A percentile compares a stretch with the other conserved stretches of the same genome.
Conservation (phyloP, 53 echinoderm and acorn worm genomes). For the Henricia sp. region DNA sequence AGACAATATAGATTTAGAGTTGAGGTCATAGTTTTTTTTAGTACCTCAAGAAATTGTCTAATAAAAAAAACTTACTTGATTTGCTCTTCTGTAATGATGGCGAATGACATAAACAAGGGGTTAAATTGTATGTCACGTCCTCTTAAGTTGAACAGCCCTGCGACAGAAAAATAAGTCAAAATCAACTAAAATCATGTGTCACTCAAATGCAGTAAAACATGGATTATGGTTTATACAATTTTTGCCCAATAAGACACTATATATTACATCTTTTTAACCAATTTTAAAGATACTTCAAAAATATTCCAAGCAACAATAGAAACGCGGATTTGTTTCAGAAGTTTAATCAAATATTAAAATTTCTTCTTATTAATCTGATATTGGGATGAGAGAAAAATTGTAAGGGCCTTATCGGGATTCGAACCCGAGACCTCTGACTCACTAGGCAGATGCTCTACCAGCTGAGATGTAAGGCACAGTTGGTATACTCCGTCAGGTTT, state of each 20-base stretch:
- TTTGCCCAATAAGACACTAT: neutral
- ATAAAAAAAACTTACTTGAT: slow-evolving; percentile 63
- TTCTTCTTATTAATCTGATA: no score
- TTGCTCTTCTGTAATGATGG: slow-evolving; percentile 70
- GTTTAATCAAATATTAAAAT: no score
- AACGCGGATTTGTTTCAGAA: neutral
- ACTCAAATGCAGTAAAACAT: neutral
- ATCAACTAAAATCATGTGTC: neutral
- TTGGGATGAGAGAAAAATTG: no score
- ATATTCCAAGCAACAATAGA: neutral
- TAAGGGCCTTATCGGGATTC: no score
- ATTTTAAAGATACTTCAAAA: no score
- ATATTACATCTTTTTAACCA: neutral
- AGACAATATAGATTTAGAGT: no score
- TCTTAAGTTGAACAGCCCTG: slow-evolving; percentile 88
- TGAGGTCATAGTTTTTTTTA: no score
- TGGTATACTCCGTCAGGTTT: no score
- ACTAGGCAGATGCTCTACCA: no score
- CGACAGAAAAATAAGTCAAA: neutral
- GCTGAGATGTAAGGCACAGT: no score
- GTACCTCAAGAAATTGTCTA: neutral
- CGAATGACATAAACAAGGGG: slow-evolving; percentile 82
- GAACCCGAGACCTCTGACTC: no score
- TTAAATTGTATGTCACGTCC: slow-evolving; percentile 85
- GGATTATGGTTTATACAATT: no score